A percentile compares a stretch with the other conserved stretches of the same genome.
phyloP scores from a whole-genome alignment of 2,113 vertebrate genomes.

The Dasyornis broadbenti region DNA sequence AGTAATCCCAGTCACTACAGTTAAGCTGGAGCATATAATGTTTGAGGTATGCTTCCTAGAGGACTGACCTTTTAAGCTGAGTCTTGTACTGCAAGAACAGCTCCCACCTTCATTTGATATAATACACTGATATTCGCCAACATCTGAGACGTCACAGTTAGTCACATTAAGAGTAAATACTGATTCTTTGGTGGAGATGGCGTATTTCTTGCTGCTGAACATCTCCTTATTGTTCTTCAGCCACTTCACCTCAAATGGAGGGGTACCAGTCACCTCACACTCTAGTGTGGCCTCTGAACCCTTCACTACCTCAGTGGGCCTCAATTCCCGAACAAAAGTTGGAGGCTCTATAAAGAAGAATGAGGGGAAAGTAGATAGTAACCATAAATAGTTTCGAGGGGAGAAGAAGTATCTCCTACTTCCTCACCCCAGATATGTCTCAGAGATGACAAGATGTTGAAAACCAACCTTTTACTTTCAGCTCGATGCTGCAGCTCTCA shows the following conservation, averaged over 20 bases:
- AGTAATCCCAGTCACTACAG: background rate
- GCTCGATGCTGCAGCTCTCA: constrained; percentile 91
- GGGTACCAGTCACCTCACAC: constrained; percentile 85
- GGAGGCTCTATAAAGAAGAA: constrained; percentile 83
- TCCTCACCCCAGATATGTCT: background rate
- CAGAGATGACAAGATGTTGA: background rate
- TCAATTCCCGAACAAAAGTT: constrained; percentile 80
- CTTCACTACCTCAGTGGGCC: constrained; percentile 82
- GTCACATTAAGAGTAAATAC: constrained; percentile 83
- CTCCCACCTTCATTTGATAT: constrained; percentile 90
- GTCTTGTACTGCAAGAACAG: constrained; percentile 83
- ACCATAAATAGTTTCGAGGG: background rate
- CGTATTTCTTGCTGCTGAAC: constrained; percentile 88
- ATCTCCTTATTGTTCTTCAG: constrained; percentile 92
- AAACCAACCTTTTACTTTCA: constrained; percentile 96
- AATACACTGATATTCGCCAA: constrained; percentile 92
- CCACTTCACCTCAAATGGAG: constrained; percentile 91
- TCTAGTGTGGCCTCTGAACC: constrained; percentile 79
- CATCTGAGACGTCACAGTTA: constrained; percentile 84
- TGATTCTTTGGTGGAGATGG: constrained; percentile 75
- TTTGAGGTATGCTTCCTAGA: background rate
- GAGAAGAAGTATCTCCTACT: background rate
- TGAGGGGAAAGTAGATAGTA: background rate
- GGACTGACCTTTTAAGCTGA: constrained; percentile 91
- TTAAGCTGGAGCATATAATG: background rate